These are phyloP conservation scores for Holacanthella duospinosa DNA, from an alignment of 2,888 invertebrate genomes.

Conservation along the genomic window DNA sequence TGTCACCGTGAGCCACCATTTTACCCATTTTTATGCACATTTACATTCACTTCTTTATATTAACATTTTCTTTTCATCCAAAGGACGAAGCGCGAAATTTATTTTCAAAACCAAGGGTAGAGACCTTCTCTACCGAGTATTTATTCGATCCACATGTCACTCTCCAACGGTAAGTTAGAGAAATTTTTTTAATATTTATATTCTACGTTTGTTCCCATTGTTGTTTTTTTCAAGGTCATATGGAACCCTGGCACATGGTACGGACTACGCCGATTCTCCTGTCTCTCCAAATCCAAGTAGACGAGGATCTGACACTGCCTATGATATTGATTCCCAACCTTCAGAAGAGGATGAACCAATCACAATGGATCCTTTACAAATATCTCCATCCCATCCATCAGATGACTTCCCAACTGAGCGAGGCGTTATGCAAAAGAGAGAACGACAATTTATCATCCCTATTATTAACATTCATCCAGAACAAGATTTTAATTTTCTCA, in stretches of 20 bases:
- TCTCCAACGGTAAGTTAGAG: neutral
- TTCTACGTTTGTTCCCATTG: neutral
- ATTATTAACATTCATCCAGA: slow-evolving; percentile 8
- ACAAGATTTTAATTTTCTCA: slow-evolving; percentile 23
- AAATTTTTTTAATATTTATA: neutral
- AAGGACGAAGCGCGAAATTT: neutral
- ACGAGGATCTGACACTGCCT: neutral
- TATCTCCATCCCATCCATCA: neutral
- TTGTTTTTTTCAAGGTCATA: neutral
- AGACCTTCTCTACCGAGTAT: neutral
- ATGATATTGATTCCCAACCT: neutral
- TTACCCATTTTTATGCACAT: too few relatives aligned
- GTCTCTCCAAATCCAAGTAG: neutral
- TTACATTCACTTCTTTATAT: too few relatives aligned
- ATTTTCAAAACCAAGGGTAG: neutral
- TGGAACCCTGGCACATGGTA: neutral
- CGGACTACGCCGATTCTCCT: neutral
- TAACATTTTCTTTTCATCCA: neutral
- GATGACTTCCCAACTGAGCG: neutral
- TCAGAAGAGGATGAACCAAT: neutral
- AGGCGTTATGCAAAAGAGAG: neutral
- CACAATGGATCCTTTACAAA: neutral
- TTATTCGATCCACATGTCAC: slow-evolving; percentile 2
- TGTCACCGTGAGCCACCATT: too few relatives aligned
- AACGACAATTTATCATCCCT: neutral